A percentile compares a stretch with the other conserved stretches of the same genome.
phyloP scores from a whole-genome alignment of 1,140 invertebrate genomes.

The Hylyphantes graminicola region DNA sequence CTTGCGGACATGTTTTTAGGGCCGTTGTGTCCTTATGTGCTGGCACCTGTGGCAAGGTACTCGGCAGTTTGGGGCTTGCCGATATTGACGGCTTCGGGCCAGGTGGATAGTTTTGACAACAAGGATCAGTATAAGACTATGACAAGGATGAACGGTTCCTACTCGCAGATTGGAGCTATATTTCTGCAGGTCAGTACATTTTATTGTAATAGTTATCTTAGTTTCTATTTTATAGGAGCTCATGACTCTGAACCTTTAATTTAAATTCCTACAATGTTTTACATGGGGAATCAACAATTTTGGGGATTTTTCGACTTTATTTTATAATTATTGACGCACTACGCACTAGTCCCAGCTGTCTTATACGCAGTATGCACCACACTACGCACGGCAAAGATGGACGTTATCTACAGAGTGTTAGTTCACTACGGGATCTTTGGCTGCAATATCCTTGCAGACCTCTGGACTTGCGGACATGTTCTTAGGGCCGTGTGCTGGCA shows the following conservation, averaged over 20 bases:
- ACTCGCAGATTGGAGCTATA: slow-evolving; percentile 74
- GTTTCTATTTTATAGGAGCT: no score
- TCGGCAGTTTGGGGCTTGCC: slow-evolving; percentile 89
- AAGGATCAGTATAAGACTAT: slow-evolving; percentile 80
- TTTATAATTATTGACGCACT: slow-evolving; percentile 70
- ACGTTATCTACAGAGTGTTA: slow-evolving; percentile 79
- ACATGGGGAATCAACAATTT: no score
- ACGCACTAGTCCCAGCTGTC: slow-evolving; percentile 78
- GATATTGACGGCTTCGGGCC: slow-evolving; percentile 84
- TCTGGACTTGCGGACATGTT: slow-evolving; percentile 78
- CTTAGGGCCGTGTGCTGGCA: slow-evolving; percentile 86
- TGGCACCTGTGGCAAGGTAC: slow-evolving; percentile 89
- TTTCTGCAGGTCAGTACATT: slow-evolving; percentile 72
- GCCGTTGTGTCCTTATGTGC: slow-evolving; percentile 89
- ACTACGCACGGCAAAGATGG: slow-evolving; percentile 71
- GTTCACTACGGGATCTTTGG: slow-evolving; percentile 79
- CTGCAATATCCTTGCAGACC: slow-evolving; percentile 82
- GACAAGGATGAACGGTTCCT: slow-evolving; percentile 87
- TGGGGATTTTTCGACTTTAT: no score
- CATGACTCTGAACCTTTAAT: no score
- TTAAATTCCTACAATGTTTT: no score
- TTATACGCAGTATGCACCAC: slow-evolving; percentile 74
- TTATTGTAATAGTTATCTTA: no score
- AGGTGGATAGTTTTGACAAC: slow-evolving; percentile 81
- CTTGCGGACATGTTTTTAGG: slow-evolving; percentile 86